These are phyloP conservation scores for Tinamus major DNA, from an alignment of 2,797 vertebrate genomes.

Conservation along the genomic window DNA sequence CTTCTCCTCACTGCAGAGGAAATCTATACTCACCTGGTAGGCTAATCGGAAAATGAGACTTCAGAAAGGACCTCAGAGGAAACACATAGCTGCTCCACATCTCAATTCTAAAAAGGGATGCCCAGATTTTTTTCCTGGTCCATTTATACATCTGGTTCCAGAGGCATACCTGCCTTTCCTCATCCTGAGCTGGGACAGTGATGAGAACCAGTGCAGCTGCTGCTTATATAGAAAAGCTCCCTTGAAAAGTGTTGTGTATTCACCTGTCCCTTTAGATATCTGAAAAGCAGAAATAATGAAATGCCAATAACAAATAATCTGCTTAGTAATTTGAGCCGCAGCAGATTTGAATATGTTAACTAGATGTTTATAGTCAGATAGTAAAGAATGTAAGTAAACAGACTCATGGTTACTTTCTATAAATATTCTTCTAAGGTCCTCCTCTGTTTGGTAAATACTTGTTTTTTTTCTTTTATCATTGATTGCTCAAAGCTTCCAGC, in stretches of 20 bases:
- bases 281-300: neutral
- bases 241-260: neutral
- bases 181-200: neutral
- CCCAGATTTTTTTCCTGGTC: neutral
- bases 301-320: neutral
- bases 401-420: neutral
- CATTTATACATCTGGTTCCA: neutral
- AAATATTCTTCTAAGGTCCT: neutral
- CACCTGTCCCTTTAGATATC: neutral
- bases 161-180: neutral
- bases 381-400: neutral
- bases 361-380: neutral
- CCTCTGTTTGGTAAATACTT: neutral
- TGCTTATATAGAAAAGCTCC: neutral
- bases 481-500: neutral
- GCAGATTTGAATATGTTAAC: neutral
- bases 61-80: neutral
- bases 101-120: neutral
- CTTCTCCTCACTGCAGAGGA: neutral
- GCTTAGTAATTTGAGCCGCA: neutral
- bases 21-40: too few relatives aligned
- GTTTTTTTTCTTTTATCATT: neutral
- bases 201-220: neutral
- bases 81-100: neutral
- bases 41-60: neutral